A percentile compares a stretch with the other conserved stretches of the same genome.
Conservation (phyloP, 30 jellyfish, hydroid and myxozoan genomes). For the Pelagia noctiluca region DNA sequence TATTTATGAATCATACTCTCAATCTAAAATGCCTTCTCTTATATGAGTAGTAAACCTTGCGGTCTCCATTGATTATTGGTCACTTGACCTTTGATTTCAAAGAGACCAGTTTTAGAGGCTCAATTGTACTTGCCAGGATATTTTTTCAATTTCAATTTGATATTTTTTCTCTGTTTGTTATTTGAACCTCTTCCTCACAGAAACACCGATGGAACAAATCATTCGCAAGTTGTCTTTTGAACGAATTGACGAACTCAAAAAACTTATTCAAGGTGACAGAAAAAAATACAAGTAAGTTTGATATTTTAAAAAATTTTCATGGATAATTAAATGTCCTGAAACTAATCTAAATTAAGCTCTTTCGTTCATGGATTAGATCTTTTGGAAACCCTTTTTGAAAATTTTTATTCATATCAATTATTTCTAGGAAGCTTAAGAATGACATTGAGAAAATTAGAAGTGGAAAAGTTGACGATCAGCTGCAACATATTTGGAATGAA, state of each 20-base stretch:
- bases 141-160: neutral
- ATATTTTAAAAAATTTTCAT: neutral
- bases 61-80: too few species aligned
- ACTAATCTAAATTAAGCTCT: too few species aligned
- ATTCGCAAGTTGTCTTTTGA: conserved; percentile 87
- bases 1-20: too few species aligned
- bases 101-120: too few species aligned
- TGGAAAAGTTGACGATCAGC: conserved; percentile 89
- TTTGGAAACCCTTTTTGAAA: neutral
- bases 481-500: conserved; percentile 85
- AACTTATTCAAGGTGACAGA: conserved; percentile 79
- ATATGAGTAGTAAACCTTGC: too few species aligned
- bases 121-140: neutral
- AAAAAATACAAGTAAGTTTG: conserved; percentile 78
- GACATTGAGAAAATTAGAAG: conserved; percentile 88
- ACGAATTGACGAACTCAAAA: conserved; percentile 91
- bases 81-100: too few species aligned
- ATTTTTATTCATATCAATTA: neutral
- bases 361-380: neutral
- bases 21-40: too few species aligned
- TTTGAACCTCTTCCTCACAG: too few species aligned
- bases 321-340: too few species aligned
- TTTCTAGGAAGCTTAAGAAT: conserved; percentile 72
- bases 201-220: conserved; percentile 97
- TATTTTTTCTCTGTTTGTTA: neutral